These are phyloP conservation scores for Leucoraja ocellata DNA, from an alignment of 2,797 vertebrate genomes.

Conservation along the genomic window DNA sequence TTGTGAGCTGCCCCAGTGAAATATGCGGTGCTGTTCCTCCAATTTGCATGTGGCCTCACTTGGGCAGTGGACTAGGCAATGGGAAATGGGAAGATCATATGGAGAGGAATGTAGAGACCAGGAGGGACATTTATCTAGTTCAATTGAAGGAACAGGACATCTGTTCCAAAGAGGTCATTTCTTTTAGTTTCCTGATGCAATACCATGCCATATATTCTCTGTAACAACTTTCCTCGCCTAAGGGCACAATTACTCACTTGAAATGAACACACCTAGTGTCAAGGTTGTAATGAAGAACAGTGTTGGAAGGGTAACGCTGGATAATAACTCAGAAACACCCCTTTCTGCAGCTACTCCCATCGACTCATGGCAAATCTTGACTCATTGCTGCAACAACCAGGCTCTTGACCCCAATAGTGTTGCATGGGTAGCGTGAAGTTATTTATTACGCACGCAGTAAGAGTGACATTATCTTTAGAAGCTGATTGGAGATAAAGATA, in stretches of 20 bases:
- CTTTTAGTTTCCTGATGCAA: not conserved
- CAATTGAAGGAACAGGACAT: not conserved
- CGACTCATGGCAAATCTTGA: not conserved
- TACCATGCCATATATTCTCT: not conserved
- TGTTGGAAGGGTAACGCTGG: not conserved
- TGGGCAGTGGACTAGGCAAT: no score
- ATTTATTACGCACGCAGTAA: not conserved
- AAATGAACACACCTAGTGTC: not conserved
- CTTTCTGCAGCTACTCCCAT: not conserved
- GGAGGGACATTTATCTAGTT: not conserved
- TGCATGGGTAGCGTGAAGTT: not conserved
- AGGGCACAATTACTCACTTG: not conserved
- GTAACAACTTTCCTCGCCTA: no score
- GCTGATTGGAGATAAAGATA: not conserved
- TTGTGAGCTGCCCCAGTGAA: no score
- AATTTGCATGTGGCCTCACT: no score
- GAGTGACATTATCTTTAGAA: constrained; percentile 10
- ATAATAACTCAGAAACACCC: not conserved
- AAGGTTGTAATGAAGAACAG: no score
- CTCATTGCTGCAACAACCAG: not conserved
- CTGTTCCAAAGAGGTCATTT: not conserved
- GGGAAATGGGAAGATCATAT: no score
- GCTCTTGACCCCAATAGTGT: no score
- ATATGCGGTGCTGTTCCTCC: no score
- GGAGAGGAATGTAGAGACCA: not conserved